phyloP scores from a whole-genome alignment of 2,888 invertebrate genomes.

The Pristionchus japonicus region DNA sequence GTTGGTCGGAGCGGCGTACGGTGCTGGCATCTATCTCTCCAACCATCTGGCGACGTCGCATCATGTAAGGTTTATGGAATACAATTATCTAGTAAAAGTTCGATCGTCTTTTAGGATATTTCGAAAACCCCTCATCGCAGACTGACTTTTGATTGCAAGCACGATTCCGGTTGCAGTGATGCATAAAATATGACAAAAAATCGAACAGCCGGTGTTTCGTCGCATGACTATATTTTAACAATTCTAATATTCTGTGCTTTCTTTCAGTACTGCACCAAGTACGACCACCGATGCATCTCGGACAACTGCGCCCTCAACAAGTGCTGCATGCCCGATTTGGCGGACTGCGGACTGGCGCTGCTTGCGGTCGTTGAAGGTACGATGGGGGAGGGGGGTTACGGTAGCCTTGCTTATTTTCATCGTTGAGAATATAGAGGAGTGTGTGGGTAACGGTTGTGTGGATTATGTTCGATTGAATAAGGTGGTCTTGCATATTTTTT shows the following conservation, averaged over 20 bases:
- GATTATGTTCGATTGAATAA: too few relatives aligned
- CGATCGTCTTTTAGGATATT: too few relatives aligned
- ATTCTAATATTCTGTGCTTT: neutral
- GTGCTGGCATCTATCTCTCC: slow-evolving; percentile 30
- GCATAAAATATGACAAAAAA: too few relatives aligned
- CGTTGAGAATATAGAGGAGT: neutral
- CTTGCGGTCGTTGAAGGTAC: slow-evolving; percentile 29
- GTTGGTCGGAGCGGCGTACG: slow-evolving; percentile 27
- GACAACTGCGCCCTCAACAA: neutral
- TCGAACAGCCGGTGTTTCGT: too few relatives aligned
- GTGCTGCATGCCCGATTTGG: neutral
- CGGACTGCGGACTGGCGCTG: neutral
- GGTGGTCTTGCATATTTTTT: too few relatives aligned
- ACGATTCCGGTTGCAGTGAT: too few relatives aligned
- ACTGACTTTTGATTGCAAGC: too few relatives aligned
- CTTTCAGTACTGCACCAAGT: neutral
- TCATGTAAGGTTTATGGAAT: neutral
- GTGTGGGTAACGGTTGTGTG: too few relatives aligned
- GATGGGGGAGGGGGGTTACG: neutral
- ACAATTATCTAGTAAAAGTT: too few relatives aligned
- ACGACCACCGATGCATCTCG: neutral
- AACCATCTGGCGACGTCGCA: neutral
- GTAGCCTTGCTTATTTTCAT: neutral
- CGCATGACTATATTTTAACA: neutral
- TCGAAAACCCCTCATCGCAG: too few relatives aligned